A percentile compares a stretch with the other conserved stretches of the same genome.
Evolutionary conservation across 2,888 invertebrate species (phyloP).

Genomic region (Sarcophaga caerulescens): DNA sequence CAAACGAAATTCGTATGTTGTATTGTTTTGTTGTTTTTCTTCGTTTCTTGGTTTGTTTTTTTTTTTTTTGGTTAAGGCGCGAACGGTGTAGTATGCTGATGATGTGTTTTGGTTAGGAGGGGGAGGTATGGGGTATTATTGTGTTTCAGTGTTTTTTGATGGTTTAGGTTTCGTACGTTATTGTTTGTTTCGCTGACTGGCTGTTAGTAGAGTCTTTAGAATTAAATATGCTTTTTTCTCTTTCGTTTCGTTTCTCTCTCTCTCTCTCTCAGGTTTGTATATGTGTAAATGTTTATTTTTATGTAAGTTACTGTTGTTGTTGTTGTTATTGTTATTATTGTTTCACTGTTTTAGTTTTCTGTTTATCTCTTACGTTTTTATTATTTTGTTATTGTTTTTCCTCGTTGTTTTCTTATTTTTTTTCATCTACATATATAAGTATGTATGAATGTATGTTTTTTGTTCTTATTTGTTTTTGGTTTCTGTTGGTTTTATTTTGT

Average conservation of each 20-base stretch:
- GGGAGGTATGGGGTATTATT: not conserved
- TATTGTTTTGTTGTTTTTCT: constrained; percentile 41
- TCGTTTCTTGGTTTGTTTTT: constrained; percentile 21
- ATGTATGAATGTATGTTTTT: not conserved
- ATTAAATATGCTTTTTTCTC: constrained; percentile 29
- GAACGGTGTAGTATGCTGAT: constrained; percentile 23
- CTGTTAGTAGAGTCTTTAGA: constrained; percentile 46
- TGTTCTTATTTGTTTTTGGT: constrained; percentile 26
- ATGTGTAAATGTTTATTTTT: not conserved
- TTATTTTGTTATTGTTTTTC: constrained; percentile 1
- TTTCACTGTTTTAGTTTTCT: constrained; percentile 50
- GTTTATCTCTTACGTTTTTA: constrained; percentile 53
- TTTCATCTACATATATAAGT: not conserved
- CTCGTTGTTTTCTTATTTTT: not conserved
- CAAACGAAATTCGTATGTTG: constrained; percentile 72
- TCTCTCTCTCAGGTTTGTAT: no score
- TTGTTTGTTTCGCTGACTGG: constrained; percentile 51
- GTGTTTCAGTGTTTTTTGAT: constrained; percentile 53
- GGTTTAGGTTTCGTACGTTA: constrained; percentile 54
- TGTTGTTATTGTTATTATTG: constrained; percentile 9
- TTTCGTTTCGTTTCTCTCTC: no score
- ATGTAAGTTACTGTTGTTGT: constrained; percentile 63
- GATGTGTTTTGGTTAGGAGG: not conserved
- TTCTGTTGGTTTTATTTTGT: constrained; percentile 65
- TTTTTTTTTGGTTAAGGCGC: constrained; percentile 42